Base-by-base conservation (phyloP, 1,140 invertebrate genomes). In the Drosophila parabipectinata region DNA sequence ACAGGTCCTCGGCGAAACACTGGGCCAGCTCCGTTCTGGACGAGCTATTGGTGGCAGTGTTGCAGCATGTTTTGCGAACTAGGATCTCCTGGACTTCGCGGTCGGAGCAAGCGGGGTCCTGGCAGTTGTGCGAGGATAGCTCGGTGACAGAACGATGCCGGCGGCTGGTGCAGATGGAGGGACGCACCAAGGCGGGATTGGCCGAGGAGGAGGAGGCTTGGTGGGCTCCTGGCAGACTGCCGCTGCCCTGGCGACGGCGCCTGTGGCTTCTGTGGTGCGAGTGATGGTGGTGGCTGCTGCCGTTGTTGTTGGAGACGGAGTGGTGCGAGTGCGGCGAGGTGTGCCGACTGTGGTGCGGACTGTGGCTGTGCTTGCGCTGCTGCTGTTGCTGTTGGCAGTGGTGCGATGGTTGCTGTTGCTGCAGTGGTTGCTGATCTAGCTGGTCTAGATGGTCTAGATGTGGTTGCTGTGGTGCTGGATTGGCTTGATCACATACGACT, bases 401-500 rank as follows among this genome's bases (percentile, higher is more conserved):
- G 14, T 68, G 63, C 72, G 53, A 72, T 54, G 41, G 50, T 28
- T 47, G 45, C 52, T 26, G 47, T 47, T 61, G 18, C 41, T 14
- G 41, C 51, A 34, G 47, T 39, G 18, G 41, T 9, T 50, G 47
- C 34, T 44, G 51, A 9, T 66, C 39, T n/a, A 62, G 58, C 41
- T 32, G 48, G 21, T 21, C 21, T 21, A 21, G 21, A 21, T 28
- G 26, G 1, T 28, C 26, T 28, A 28, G 71, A 41, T 77, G 71
- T 44, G 63, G 32, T 48, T 59, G 37, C 55, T 47, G 50, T 56
- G 63, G 60, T 30, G 57, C 56, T 14, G 66, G 56, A 52, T 73
- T 85, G 67, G 76, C 72, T 62, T 91, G 85, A 79, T 91, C 90
- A 91, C 90, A 90, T 76, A 88, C 90, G 75, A 84, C 82, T 63